Conservation (phyloP, 2,113 vertebrate genomes). For the Salvator merianae region DNA sequence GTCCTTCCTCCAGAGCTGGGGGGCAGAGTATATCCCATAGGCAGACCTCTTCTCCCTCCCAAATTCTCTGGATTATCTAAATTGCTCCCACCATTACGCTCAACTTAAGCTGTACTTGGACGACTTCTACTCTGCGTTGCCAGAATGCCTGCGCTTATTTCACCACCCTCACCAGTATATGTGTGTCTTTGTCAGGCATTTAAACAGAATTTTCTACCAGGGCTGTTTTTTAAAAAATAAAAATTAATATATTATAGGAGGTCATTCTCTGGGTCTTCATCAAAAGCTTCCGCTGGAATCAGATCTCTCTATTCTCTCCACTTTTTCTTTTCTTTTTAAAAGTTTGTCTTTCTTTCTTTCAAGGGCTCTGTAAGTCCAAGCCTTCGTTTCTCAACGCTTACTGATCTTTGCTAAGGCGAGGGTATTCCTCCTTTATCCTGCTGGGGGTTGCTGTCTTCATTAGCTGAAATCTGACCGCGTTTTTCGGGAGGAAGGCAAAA, state of each 20-base stretch:
- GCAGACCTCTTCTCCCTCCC: neutral
- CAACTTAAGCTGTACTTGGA: neutral
- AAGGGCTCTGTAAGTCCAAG: slow-evolving; percentile 49
- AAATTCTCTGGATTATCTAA: neutral
- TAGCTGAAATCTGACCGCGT: slow-evolving; percentile 6
- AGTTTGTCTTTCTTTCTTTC: no score
- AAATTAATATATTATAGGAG: no score
- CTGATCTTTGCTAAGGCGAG: slow-evolving; percentile 49
- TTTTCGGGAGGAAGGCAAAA: neutral
- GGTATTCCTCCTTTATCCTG: slow-evolving; percentile 34
- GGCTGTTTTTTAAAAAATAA: no score
- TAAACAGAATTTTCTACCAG: no score
- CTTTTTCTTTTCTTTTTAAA: no score
- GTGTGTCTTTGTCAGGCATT: no score
- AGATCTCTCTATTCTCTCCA: slow-evolving; percentile 32
- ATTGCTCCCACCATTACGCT: neutral
- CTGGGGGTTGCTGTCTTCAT: no score
- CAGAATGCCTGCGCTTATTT: no score
- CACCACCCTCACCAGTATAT: no score
- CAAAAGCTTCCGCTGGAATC: slow-evolving; percentile 23
- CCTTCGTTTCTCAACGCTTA: slow-evolving; percentile 53
- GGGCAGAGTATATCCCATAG: no score
- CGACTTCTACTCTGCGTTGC: no score
- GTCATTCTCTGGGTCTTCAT: neutral
- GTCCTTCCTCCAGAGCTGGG: neutral